Evolutionary conservation across 2,888 invertebrate genomes (phyloP).

Genomic region (Pristionchus exspectatus): DNA sequence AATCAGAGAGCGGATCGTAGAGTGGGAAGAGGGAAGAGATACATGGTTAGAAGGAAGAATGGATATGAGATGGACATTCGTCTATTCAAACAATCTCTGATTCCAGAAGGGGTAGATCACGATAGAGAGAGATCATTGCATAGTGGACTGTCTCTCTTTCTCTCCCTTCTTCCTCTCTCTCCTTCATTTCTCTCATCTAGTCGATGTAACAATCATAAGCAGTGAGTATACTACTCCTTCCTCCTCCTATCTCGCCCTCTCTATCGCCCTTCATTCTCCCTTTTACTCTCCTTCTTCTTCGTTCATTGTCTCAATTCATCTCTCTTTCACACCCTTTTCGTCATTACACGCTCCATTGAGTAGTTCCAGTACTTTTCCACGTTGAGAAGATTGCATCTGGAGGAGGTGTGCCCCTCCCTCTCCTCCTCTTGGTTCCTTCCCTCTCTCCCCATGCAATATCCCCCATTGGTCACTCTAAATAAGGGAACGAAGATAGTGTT

Average conservation of each 20-base stretch:
- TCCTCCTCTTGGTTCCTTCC: not conserved
- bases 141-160: not conserved
- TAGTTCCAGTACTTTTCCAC: not conserved
- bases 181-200: not conserved
- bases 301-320: slow-evolving; percentile 9
- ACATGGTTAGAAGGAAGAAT: not conserved
- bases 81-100: not conserved
- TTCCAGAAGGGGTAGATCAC: slow-evolving; percentile 10
- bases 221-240: slow-evolving; percentile 32
- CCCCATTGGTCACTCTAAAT: slow-evolving; percentile 11
- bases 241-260: not conserved
- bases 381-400: not conserved
- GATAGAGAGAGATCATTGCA: not conserved
- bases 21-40: not conserved
- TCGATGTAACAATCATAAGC: slow-evolving; percentile 39
- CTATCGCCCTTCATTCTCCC: not conserved
- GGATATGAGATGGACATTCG: slow-evolving; percentile 14
- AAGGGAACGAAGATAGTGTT: not conserved
- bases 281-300: not conserved
- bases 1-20: not conserved
- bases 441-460: not conserved
- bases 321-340: slow-evolving; percentile 26
- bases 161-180: slow-evolving; percentile 13
- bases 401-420: not conserved
- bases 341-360: not conserved